Evolutionary conservation across 1,140 invertebrate genomes (phyloP).

Genomic region (Ips typographus): DNA sequence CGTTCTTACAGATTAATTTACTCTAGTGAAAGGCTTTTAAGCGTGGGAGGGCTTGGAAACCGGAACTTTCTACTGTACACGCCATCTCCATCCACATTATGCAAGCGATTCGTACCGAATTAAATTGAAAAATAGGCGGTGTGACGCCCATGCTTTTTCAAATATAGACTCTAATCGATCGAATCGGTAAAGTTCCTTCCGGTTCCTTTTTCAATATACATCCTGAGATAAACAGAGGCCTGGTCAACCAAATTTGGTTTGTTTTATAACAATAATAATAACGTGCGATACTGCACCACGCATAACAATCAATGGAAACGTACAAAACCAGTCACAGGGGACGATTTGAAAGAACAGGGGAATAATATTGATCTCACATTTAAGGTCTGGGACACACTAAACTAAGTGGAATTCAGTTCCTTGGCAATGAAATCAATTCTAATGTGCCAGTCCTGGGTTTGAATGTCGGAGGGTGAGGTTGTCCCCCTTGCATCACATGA

Average conservation of each 20-base stretch:
- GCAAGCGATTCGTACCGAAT: too few species aligned
- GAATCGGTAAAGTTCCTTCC: conserved; percentile 18
- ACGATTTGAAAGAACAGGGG: background rate
- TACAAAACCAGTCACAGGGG: background rate
- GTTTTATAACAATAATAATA: conserved; percentile 1
- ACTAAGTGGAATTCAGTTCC: conserved; percentile 20
- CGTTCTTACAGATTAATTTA: too few species aligned
- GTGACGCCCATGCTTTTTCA: background rate
- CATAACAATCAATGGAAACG: background rate
- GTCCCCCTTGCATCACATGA: too few species aligned
- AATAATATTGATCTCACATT: conserved; percentile 9
- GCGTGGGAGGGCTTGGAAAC: too few species aligned
- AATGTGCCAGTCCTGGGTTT: conserved; percentile 11
- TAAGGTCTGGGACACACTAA: conserved; percentile 11
- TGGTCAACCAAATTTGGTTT: conserved; percentile 1
- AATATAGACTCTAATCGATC: conserved; percentile 11
- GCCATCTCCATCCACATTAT: too few species aligned
- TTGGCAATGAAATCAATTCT: conserved; percentile 22
- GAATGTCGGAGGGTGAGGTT: conserved; percentile 11
- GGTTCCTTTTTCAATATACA: conserved; percentile 13
- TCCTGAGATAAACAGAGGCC: conserved; percentile 22
- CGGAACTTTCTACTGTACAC: too few species aligned
- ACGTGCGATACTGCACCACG: background rate
- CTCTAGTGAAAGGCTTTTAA: too few species aligned
- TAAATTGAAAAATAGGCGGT: too few species aligned